A percentile compares a stretch with the other conserved stretches of the same genome.
Evolutionary conservation across 2,888 invertebrate species (phyloP).

Genomic region (Exephanes ischioxanthus): DNA sequence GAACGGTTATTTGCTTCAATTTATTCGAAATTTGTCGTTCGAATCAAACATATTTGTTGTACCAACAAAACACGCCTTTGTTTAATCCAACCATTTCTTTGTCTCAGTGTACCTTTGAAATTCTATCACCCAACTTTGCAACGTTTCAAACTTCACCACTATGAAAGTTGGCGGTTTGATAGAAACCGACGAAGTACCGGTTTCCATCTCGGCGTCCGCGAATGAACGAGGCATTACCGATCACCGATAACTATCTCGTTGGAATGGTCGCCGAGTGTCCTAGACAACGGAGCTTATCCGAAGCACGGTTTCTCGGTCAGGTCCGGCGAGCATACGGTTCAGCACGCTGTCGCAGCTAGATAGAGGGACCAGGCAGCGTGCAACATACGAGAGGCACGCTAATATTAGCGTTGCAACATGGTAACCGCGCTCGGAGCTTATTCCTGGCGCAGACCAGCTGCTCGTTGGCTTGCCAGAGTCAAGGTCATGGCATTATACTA

Average conservation of each 20-base stretch:
- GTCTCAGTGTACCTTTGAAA: no score
- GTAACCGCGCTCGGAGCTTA: conserved; percentile 82
- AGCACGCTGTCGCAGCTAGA: conserved; percentile 58
- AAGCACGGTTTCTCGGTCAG: conserved; percentile 61
- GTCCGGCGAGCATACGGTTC: conserved; percentile 54
- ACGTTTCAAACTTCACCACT: no score
- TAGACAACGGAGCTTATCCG: conserved; percentile 56
- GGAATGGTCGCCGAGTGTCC: conserved; percentile 25
- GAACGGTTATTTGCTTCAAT: no score
- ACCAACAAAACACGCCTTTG: no score
- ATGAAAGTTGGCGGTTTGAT: neutral
- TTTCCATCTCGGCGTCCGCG: neutral
- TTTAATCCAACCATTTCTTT: no score
- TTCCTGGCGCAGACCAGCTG: conserved; percentile 82
- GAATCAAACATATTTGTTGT: no score
- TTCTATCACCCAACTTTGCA: no score
- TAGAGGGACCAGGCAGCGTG: conserved; percentile 49
- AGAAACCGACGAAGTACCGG: conserved; percentile 17
- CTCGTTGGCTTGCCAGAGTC: conserved; percentile 82
- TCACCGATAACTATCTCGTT: conserved; percentile 2
- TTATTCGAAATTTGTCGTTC: no score
- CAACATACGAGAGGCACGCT: conserved; percentile 73
- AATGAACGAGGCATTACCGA: conserved; percentile 6
- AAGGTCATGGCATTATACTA: conserved; percentile 82
- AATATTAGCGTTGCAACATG: conserved; percentile 83